phyloP scores from a whole-genome alignment of 2,113 vertebrate species.

The Steatornis caripensis region DNA sequence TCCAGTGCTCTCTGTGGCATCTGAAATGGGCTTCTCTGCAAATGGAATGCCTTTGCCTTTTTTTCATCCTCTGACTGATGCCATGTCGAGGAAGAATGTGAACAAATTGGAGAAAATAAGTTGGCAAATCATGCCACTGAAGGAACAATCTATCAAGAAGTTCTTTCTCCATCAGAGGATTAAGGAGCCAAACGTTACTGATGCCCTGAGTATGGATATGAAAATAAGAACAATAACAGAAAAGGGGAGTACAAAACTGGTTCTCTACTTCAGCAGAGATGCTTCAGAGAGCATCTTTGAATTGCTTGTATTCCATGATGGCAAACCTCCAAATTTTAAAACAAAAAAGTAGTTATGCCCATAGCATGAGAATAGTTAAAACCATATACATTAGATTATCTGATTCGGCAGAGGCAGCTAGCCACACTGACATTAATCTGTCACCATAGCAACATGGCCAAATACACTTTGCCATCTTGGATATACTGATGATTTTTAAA shows the following conservation, averaged over 20 bases:
- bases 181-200: neutral
- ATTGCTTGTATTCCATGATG: neutral
- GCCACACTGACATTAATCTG: slow-evolving; percentile 24
- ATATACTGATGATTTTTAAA: slow-evolving; percentile 39
- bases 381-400: slow-evolving; percentile 34
- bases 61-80: neutral
- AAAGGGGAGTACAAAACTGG: neutral
- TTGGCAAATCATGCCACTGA: neutral
- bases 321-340: neutral
- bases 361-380: slow-evolving; percentile 46
- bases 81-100: neutral
- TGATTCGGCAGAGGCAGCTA: slow-evolving; percentile 28
- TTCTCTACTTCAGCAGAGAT: neutral
- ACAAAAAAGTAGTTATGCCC: slow-evolving; percentile 6
- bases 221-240: neutral
- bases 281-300: neutral
- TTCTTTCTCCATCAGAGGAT: neutral
- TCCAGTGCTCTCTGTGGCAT: neutral
- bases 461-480: slow-evolving; percentile 29
- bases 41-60: neutral
- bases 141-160: neutral
- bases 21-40: neutral
- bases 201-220: neutral
- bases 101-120: neutral
- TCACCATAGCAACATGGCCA: slow-evolving; percentile 64